Percentiles rank a stretch among this genome's conserved stretches.
These are phyloP conservation scores for Ormyrus labotus DNA, from an alignment of 2,888 invertebrate genomes.

Conservation along the genomic window DNA sequence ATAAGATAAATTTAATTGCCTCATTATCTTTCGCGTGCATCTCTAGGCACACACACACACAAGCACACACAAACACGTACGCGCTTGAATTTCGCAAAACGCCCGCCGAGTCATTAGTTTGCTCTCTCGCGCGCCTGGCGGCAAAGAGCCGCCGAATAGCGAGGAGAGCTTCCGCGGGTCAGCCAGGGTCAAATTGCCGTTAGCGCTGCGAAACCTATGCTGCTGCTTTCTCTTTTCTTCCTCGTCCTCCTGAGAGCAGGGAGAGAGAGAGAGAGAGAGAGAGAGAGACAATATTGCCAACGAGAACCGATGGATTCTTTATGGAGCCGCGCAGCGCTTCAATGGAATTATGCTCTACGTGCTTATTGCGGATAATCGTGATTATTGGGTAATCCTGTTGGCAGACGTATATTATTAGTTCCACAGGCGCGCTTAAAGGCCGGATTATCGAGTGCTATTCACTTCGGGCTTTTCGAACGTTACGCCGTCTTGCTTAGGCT, in stretches of 20 bases:
- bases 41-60: neutral
- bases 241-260: neutral
- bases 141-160: constrained; percentile 29
- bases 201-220: constrained; percentile 13
- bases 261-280: neutral
- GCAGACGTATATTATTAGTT: constrained; percentile 20
- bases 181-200: constrained; percentile 49
- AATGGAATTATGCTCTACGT: constrained; percentile 16
- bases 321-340: neutral
- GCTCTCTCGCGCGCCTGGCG: neutral
- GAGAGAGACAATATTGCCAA: constrained; percentile 4
- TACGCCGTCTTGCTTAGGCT: too few species aligned
- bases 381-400: constrained; percentile 34
- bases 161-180: constrained; percentile 45
- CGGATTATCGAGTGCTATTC: neutral
- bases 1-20: constrained; percentile 53
- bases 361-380: constrained; percentile 4
- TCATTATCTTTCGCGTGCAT: constrained; percentile 37
- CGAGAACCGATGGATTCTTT: neutral
- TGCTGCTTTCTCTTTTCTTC: constrained; percentile 30
- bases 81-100: constrained; percentile 33
- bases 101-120: constrained; percentile 45
- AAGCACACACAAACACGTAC: neutral
- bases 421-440: neutral
- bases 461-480: neutral